A percentile compares a stretch with the other conserved stretches of the same genome.
Conservation (phyloP, 1,140 invertebrate species). For the Dufourea novaeangliae region DNA sequence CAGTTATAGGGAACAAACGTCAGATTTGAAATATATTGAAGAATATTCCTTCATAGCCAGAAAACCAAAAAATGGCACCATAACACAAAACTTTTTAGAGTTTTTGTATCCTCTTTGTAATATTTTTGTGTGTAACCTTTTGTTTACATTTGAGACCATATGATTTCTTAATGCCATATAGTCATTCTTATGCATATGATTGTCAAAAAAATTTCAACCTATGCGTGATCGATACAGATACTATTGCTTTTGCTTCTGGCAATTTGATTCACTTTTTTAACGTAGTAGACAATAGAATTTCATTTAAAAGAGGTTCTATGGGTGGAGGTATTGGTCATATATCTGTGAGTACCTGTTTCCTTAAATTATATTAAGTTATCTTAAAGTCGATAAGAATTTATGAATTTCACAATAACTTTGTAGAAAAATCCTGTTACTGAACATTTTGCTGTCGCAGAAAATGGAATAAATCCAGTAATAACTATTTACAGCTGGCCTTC, state of each 20-base stretch:
- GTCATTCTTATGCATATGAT: constrained; percentile 94
- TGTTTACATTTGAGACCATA: constrained; percentile 1
- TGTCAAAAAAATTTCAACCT: constrained; percentile 91
- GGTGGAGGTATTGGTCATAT: constrained; percentile 91
- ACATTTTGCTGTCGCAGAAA: constrained; percentile 91
- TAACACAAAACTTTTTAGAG: constrained; percentile 71
- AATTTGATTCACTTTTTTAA: constrained; percentile 91
- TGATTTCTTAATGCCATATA: constrained; percentile 69
- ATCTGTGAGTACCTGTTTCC: constrained; percentile 81
- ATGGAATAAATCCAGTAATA: constrained; percentile 87
- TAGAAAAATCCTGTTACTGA: constrained; percentile 88
- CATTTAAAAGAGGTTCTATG: constrained; percentile 87
- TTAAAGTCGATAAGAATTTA: not conserved
- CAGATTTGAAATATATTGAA: not conserved
- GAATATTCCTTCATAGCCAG: constrained; percentile 64
- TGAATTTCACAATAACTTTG: constrained; percentile 47
- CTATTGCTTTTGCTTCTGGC: constrained; percentile 90
- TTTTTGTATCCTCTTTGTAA: constrained; percentile 76
- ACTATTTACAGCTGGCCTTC: constrained; percentile 92
- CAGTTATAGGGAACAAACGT: constrained; percentile 82
- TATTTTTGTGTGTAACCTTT: constrained; percentile 4
- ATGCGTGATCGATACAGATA: constrained; percentile 86
- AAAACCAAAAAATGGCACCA: constrained; percentile 61
- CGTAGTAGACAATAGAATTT: constrained; percentile 84
- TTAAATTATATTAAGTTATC: not conserved